Conservation (phyloP, 2,113 vertebrate species). For the Columbina picui region DNA sequence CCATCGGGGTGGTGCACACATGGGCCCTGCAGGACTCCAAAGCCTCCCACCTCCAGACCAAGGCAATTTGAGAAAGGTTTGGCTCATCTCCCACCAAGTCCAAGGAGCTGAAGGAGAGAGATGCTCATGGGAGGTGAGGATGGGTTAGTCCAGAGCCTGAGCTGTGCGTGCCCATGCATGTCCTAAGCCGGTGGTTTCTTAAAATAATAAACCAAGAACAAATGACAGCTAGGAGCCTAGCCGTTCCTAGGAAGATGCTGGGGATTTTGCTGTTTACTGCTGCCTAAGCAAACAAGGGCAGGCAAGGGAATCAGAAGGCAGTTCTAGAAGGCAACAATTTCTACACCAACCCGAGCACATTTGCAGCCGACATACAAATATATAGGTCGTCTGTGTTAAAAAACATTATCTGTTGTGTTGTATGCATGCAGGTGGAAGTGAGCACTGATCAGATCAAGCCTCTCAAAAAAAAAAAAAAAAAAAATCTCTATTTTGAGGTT, state of each 20-base stretch:
- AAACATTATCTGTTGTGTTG: background rate
- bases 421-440: background rate
- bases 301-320: background rate
- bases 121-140: background rate
- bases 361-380: background rate
- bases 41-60: background rate
- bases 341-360: background rate
- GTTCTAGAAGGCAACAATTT: background rate
- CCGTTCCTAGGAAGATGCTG: background rate
- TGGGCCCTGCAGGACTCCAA: background rate
- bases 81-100: background rate
- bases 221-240: background rate
- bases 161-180: background rate
- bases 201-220: background rate
- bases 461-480: background rate
- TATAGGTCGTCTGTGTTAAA: fast-evolving
- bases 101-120: background rate
- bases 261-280: background rate
- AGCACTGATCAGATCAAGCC: background rate
- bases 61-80: background rate
- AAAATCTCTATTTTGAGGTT: background rate
- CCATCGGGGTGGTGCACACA: background rate
- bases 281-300: background rate
- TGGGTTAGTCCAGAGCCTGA: background rate
- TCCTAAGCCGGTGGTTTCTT: background rate